Evolutionary conservation across 2,888 invertebrate species (phyloP).

Genomic region (Ptychoptera albimana): DNA sequence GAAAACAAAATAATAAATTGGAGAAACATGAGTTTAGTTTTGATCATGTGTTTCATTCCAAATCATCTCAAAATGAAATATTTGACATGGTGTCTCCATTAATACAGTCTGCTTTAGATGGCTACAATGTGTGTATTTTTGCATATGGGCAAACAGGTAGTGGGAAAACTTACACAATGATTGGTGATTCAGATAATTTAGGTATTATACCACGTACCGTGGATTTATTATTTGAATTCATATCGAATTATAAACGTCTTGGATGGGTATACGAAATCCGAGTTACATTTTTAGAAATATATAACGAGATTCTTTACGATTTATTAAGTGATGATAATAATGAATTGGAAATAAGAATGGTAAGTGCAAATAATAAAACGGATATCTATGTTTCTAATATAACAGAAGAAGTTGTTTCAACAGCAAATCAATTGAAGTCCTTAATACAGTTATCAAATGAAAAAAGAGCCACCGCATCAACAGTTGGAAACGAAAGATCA

Average conservation of each 20-base stretch:
- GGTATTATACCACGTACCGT: conserved; percentile 79
- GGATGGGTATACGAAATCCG: conserved; percentile 64
- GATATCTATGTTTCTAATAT: conserved; percentile 63
- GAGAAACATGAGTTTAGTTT: conserved; percentile 51
- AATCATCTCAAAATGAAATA: conserved; percentile 54
- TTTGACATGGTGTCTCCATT: conserved; percentile 73
- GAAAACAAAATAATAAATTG: conserved; percentile 32
- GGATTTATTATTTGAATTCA: conserved; percentile 58
- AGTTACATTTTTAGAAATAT: conserved; percentile 70
- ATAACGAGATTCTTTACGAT: conserved; percentile 71
- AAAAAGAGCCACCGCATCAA: conserved; percentile 66
- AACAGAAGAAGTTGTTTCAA: conserved; percentile 43
- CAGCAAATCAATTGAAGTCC: conserved; percentile 46
- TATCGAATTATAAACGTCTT: conserved; percentile 47
- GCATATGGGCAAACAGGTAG: conserved; percentile 87
- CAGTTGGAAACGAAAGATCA: conserved; percentile 52
- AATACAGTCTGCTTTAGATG: conserved; percentile 76
- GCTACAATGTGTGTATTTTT: conserved; percentile 81
- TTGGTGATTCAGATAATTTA: conserved; percentile 45
- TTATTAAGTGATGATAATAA: conserved; percentile 50
- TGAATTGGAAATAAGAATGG: conserved; percentile 60
- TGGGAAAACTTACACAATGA: conserved; percentile 84
- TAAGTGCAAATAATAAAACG: conserved; percentile 37
- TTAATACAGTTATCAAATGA: conserved; percentile 59
- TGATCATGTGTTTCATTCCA: conserved; percentile 69